A percentile compares a stretch with the other conserved stretches of the same genome.
These are phyloP conservation scores for Hydrochoerus hydrochaeris DNA, from an alignment of 2,113 vertebrate genomes.

Conservation along the genomic window DNA sequence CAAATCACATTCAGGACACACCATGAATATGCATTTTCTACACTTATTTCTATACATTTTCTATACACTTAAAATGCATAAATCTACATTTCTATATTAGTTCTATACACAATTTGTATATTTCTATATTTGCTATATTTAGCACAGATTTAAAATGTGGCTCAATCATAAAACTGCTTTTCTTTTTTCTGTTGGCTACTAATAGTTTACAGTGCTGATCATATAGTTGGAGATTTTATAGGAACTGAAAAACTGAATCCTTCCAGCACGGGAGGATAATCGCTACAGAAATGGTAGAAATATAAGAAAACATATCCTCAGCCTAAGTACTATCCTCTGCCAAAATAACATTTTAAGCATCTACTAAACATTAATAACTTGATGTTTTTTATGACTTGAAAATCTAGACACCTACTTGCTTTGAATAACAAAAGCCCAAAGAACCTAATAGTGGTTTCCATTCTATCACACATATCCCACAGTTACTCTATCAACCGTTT, in stretches of 20 bases:
- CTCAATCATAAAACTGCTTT: background rate
- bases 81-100: no score
- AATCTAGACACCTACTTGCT: background rate
- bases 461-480: background rate
- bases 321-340: background rate
- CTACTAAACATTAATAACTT: background rate
- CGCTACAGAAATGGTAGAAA: background rate
- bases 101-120: no score
- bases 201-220: background rate
- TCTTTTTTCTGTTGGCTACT: background rate
- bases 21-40: background rate
- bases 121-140: background rate
- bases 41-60: background rate
- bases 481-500: background rate
- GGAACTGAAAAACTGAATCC: background rate
- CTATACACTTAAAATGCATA: no score
- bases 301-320: background rate
- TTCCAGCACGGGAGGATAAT: background rate
- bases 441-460: background rate
- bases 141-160: background rate
- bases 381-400: conserved; percentile 39
- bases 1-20: background rate
- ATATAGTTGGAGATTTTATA: background rate
- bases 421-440: conserved; percentile 3
- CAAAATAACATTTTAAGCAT: background rate